Percentiles rank a stretch among this genome's conserved stretches.
These are phyloP conservation scores for Sebastes goodei DNA, from an alignment of 2,797 vertebrate species.

Conservation along the genomic window DNA sequence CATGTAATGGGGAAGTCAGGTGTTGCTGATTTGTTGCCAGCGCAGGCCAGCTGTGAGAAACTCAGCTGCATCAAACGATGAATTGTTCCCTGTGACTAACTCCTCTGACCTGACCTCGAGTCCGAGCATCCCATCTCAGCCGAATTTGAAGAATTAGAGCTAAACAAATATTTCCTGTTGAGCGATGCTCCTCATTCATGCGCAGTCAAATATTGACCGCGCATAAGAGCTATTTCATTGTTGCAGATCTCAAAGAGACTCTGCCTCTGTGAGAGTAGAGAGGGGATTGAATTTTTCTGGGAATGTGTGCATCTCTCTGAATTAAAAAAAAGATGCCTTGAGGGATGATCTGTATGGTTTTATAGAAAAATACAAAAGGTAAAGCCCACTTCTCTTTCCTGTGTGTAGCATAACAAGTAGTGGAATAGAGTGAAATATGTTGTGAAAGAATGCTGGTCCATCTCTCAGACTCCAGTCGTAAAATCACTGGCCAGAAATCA, in stretches of 20 bases:
- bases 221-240: constrained; percentile 20
- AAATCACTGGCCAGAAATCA: background rate
- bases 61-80: background rate
- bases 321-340: constrained; percentile 22
- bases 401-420: background rate
- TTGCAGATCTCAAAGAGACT: constrained; percentile 18
- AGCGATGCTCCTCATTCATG: constrained; percentile 6
- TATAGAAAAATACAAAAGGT: constrained; percentile 5
- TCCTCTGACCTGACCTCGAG: background rate
- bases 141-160: constrained; percentile 2
- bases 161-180: background rate
- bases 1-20: constrained; percentile 12
- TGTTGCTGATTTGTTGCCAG: constrained; percentile 24
- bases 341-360: background rate
- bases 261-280: constrained; percentile 6
- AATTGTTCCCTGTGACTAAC: background rate
- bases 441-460: background rate
- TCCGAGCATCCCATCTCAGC: background rate
- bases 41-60: background rate
- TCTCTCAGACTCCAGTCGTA: constrained; percentile 19
- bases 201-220: constrained; percentile 18
- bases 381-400: background rate
- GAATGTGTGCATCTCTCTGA: constrained; percentile 17
- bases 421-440: background rate
- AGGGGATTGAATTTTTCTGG: constrained; percentile 31